These are phyloP conservation scores for Aphodius granarius DNA, from an alignment of 2,888 invertebrate genomes.

Conservation along the genomic window DNA sequence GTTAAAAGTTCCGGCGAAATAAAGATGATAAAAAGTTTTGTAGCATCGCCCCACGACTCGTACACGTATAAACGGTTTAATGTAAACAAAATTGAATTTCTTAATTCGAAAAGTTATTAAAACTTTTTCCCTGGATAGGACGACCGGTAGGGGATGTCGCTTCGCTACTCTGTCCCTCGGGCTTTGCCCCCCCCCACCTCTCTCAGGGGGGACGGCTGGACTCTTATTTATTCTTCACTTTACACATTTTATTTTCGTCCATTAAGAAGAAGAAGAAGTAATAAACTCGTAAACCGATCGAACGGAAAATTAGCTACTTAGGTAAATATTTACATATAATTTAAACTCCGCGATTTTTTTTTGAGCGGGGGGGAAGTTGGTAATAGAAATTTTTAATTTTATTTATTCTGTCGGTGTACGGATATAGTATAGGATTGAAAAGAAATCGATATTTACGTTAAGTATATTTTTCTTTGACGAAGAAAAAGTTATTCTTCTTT, in stretches of 20 bases:
- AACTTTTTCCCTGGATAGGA: slow-evolving; percentile 22
- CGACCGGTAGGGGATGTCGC: neutral
- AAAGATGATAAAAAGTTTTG: neutral
- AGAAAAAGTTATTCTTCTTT: too few relatives aligned
- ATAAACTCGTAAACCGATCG: neutral
- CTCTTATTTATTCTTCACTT: neutral
- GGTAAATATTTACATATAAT: neutral
- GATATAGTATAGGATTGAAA: too few relatives aligned
- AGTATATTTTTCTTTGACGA: too few relatives aligned
- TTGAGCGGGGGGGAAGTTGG: neutral
- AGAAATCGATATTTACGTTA: too few relatives aligned
- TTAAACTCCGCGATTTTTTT: neutral
- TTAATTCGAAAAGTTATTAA: slow-evolving; percentile 26
- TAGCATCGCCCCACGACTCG: neutral
- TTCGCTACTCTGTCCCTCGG: neutral
- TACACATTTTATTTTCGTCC: neutral
- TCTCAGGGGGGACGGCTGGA: neutral
- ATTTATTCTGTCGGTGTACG: too few relatives aligned
- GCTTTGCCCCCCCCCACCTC: neutral
- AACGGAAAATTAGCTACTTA: neutral
- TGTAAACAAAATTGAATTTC: slow-evolving; percentile 13
- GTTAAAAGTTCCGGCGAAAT: neutral
- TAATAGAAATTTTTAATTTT: neutral
- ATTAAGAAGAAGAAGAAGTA: neutral
- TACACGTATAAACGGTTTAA: neutral